A percentile compares a stretch with the other conserved stretches of the same genome.
phyloP scores from a whole-genome alignment of 2,113 vertebrate species.

The Ameiurus melas region DNA sequence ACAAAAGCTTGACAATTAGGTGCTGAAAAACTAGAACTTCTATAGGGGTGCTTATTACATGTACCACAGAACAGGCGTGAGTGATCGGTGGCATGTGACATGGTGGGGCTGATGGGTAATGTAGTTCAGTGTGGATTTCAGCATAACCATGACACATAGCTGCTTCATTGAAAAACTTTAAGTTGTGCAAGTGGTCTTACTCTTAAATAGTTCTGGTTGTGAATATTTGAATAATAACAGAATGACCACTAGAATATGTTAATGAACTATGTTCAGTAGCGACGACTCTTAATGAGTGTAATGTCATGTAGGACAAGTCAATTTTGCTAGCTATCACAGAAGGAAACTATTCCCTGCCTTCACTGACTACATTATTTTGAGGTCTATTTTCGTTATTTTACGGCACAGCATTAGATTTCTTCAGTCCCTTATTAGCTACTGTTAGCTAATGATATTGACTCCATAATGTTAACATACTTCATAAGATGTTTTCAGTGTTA shows the following conservation, averaged over 20 bases:
- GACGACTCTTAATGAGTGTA: not conserved
- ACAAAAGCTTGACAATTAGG: too few relatives aligned
- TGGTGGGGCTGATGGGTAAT: too few relatives aligned
- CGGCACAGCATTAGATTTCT: not conserved
- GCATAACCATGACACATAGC: too few relatives aligned
- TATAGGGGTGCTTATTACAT: too few relatives aligned
- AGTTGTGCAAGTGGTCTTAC: too few relatives aligned
- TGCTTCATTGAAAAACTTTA: too few relatives aligned
- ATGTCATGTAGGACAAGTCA: not conserved
- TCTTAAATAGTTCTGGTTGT: not conserved
- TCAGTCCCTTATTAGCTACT: not conserved
- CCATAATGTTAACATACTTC: not conserved
- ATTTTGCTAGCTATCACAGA: not conserved
- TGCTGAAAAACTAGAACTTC: too few relatives aligned
- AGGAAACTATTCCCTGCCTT: not conserved
- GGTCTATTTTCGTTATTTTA: not conserved
- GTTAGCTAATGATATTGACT: not conserved
- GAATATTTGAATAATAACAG: not conserved
- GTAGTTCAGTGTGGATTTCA: too few relatives aligned
- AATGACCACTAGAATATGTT: not conserved
- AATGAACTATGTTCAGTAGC: not conserved
- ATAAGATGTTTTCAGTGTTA: not conserved
- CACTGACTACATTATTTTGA: not conserved
- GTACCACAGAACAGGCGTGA: too few relatives aligned
- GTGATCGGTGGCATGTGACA: too few relatives aligned